Conservation (phyloP, 2,888 invertebrate species). For the Troilus luridus region DNA sequence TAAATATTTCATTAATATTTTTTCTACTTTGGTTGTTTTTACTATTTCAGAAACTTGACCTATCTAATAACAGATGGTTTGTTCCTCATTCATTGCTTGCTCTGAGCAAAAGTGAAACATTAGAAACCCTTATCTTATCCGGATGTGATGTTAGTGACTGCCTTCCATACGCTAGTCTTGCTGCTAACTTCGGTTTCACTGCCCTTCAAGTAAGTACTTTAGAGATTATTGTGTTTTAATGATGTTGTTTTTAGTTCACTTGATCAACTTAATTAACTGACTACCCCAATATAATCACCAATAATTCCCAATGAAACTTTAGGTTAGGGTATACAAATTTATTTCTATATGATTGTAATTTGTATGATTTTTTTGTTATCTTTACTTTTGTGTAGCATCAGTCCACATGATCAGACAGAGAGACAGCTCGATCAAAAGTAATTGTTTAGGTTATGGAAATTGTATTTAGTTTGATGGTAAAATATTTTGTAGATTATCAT, state of each 20-base stretch:
- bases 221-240: not conserved
- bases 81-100: constrained; percentile 81
- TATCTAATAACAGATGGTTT: constrained; percentile 83
- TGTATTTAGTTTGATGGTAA: too few species aligned
- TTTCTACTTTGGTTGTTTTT: not conserved
- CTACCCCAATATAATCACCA: not conserved
- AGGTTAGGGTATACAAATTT: too few species aligned
- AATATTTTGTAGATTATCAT: too few species aligned
- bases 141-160: constrained; percentile 81
- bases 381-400: too few species aligned
- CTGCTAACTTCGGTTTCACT: constrained; percentile 80
- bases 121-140: constrained; percentile 76
- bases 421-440: too few species aligned
- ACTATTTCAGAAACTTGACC: constrained; percentile 75
- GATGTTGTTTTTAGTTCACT: not conserved
- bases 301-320: not conserved
- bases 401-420: too few species aligned
- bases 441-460: too few species aligned
- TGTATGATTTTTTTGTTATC: too few species aligned
- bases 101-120: constrained; percentile 77
- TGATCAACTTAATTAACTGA: not conserved
- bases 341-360: too few species aligned
- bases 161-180: constrained; percentile 83
- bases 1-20: not conserved
- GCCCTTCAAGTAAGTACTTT: constrained; percentile 71